Base-by-base conservation (phyloP, 1,140 invertebrate species). In the Diorhabda sublineata region DNA sequence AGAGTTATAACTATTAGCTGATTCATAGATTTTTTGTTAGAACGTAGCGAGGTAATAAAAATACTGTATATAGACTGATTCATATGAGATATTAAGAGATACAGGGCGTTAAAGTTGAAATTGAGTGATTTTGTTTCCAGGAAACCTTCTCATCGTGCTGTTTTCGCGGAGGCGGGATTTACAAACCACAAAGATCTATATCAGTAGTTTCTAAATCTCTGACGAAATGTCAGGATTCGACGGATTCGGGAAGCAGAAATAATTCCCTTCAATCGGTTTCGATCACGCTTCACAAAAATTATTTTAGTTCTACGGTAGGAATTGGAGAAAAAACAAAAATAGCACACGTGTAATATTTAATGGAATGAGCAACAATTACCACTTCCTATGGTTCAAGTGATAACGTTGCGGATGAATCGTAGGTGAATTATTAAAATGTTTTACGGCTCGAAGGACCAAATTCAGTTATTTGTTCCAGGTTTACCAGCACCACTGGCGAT, bases 221-320 rank as follows among this genome's bases (percentile, higher is more conserved):
- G 11, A 8, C 64, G 42, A 64, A 66, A 26, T 61, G 61, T 61
- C 64, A 66, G 2, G 76, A 77, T 56, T 77, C 76, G 0, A 71
- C 68, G 5, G 76, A 77, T 52, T 77, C 76, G 4, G 73, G 71
- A 59, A 73, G 72, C 57, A 69, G 75, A 56, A 71, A 76, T 45
- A 62, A 67, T 60, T 76, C 71, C 7, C 58, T 74, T 45, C 73
- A 75, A 52, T 76, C 73, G 41, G 79, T 75, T 56, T 76, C 73
- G 9, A 77, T 79, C 11, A n/a, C 71, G 44, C 67, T 70, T 5
- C 73, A 72, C 9, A 84, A 82, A 72, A 64, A 74, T 3, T 73
- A 71, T 2, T 69, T 75, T 6, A 71, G 71, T 57, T 71, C 76
- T 45, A 61, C 56, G 11, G 68, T 42, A 6, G 61, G 58, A 3